Base-by-base conservation (phyloP, 2,113 vertebrate genomes). In the Chitala chitala region DNA sequence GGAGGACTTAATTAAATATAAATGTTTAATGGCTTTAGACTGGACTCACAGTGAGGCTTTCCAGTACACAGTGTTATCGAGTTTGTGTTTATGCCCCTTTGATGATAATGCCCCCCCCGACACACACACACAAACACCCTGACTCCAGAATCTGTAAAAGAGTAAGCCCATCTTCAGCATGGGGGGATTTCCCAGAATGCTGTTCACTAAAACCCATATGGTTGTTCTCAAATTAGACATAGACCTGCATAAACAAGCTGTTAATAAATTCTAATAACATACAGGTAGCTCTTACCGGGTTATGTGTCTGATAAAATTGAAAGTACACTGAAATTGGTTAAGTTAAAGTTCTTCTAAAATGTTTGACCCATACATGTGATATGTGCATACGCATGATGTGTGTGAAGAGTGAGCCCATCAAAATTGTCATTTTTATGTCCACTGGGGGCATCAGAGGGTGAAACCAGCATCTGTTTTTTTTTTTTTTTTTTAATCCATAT, bases 11-110 rank as follows among this genome's bases (percentile, higher is more conserved):
- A 78, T 80, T 61, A 61, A 63, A 81, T 80, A 72, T 85, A 87
- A 81, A 82, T 81, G 83, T 84, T 87, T 86, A 85, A 87, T 85
- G 85, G 84, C 84, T 88, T 83, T 84, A 85, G 80, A 64, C 78
- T 83, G 82, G 87, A 80, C 86, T 84, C 81, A 76, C 53, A 50
- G 75, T 82, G 77, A 83, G 82, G 73, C 40, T 15, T n/a, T 46
- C 38, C 54, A 38, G 33, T 38, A 26, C 38, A 61, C 13, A 44
- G 12, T 48, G 40, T 31, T 26, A 26, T 50, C 44, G 24, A 20
- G 44, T 46, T 22, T 26, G 17, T 38, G 12, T 36, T 15, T 22
- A 8, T 38, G 17, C 13, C 59, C 31, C 13, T 69, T 50, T 53
- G 48, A 5, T 69, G 7, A 22, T 22, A 22, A 9, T 50, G 40